Percentiles rank a stretch among this genome's conserved stretches.
Evolutionary conservation across 2,888 invertebrate genomes (phyloP).

Genomic region (Napeogenes inachia): DNA sequence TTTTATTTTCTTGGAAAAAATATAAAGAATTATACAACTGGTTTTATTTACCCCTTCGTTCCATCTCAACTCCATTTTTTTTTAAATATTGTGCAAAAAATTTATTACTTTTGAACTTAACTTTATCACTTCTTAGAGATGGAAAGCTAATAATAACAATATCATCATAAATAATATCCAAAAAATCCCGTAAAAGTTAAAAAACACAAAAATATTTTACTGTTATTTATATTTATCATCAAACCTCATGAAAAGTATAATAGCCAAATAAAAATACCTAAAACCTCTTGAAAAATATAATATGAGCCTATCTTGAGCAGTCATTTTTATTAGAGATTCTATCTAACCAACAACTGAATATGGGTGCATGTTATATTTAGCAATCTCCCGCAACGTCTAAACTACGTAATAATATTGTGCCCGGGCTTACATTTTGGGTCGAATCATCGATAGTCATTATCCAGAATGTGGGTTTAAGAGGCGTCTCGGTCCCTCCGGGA

Average conservation of each 20-base stretch:
- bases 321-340: constrained; percentile 38
- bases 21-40: too few species aligned
- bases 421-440: constrained; percentile 62
- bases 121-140: too few species aligned
- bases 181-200: too few species aligned
- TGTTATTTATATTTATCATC: neutral
- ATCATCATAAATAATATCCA: too few species aligned
- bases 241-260: neutral
- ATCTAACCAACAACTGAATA: constrained; percentile 59
- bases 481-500: constrained; percentile 67
- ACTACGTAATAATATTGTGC: constrained; percentile 75
- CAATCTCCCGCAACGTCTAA: constrained; percentile 65
- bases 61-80: too few species aligned
- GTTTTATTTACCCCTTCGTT: too few species aligned
- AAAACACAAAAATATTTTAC: neutral
- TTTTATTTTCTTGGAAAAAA: too few species aligned
- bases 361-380: constrained; percentile 62
- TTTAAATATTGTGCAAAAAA: too few species aligned
- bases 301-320: too few species aligned
- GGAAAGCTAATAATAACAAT: too few species aligned
- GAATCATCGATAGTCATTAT: constrained; percentile 77
- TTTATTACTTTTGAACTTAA: too few species aligned
- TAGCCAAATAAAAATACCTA: too few species aligned
- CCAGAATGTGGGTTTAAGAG: constrained; percentile 75
- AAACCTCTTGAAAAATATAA: neutral